These are phyloP conservation scores for Galeopterus variegatus DNA, from an alignment of 2,113 vertebrate species.

Conservation along the genomic window DNA sequence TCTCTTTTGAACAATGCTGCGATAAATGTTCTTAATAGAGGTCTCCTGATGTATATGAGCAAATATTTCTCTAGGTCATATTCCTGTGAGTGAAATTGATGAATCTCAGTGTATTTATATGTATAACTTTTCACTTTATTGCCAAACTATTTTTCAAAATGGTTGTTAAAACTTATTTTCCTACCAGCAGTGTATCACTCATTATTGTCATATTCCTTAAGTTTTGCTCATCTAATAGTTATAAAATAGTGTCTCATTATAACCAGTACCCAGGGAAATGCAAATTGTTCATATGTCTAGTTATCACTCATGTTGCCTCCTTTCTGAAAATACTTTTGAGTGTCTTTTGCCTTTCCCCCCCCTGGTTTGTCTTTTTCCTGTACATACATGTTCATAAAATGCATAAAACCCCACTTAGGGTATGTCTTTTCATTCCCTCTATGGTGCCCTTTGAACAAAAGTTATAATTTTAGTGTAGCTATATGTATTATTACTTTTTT, in stretches of 20 bases:
- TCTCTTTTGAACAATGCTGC: not conserved
- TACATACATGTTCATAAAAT: not conserved
- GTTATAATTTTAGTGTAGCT: slow-evolving; percentile 44
- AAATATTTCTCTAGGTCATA: not conserved
- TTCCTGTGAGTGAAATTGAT: not conserved
- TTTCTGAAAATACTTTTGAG: slow-evolving; percentile 7
- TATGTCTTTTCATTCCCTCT: not conserved
- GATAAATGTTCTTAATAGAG: not conserved
- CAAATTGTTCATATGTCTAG: not conserved
- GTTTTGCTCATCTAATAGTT: not conserved
- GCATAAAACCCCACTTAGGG: not conserved
- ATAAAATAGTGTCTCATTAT: not conserved
- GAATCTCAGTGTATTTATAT: not conserved
- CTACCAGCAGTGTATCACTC: not conserved
- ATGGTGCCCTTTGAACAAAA: slow-evolving; percentile 1
- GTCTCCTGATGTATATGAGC: not conserved
- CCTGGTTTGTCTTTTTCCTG: not conserved
- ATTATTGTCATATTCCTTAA: not conserved
- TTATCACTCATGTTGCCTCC: not conserved
- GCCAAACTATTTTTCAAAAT: not conserved
- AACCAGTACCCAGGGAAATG: not conserved
- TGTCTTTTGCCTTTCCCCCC: not conserved
- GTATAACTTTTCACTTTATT: not conserved
- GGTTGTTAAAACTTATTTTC: not conserved
- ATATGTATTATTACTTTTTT: slow-evolving; percentile 25